Percentiles rank a stretch among this genome's conserved stretches.
phyloP scores from a whole-genome alignment of 1,140 invertebrate genomes.

The Coenobita brevimanus region DNA sequence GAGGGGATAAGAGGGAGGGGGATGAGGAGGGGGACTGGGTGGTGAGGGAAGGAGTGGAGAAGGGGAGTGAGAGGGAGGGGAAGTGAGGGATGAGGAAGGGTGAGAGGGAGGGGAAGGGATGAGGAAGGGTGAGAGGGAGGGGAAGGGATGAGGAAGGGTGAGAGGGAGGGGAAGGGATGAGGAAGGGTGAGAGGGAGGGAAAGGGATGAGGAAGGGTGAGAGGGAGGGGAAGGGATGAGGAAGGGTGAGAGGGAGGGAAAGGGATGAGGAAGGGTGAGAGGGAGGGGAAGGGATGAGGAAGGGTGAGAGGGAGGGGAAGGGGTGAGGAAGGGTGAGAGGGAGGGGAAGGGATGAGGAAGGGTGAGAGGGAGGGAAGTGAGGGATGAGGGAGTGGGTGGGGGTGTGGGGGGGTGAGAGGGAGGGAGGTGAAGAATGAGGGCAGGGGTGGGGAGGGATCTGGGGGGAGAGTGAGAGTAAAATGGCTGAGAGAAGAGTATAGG shows the following conservation, averaged over 20 bases:
- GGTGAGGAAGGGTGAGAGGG: too few species aligned
- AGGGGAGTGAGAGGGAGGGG: background rate
- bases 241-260: constrained; percentile 5
- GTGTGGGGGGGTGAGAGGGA: too few species aligned
- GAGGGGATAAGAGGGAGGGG: background rate
- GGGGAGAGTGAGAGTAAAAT: too few species aligned
- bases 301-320: background rate
- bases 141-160: background rate
- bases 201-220: background rate
- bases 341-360: too few species aligned
- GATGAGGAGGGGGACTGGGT: background rate
- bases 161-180: background rate
- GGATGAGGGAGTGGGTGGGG: too few species aligned
- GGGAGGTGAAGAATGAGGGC: too few species aligned
- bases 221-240: background rate
- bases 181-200: background rate
- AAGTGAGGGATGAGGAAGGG: too few species aligned
- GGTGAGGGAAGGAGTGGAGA: background rate
- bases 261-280: background rate
- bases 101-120: constrained; percentile 1
- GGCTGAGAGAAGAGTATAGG: too few species aligned
- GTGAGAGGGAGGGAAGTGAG: too few species aligned
- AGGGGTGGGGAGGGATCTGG: too few species aligned
- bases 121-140: constrained; percentile 17
- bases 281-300: background rate